Conservation (phyloP, 2,113 vertebrate species). For the Chaetorhynchus papuensis region DNA sequence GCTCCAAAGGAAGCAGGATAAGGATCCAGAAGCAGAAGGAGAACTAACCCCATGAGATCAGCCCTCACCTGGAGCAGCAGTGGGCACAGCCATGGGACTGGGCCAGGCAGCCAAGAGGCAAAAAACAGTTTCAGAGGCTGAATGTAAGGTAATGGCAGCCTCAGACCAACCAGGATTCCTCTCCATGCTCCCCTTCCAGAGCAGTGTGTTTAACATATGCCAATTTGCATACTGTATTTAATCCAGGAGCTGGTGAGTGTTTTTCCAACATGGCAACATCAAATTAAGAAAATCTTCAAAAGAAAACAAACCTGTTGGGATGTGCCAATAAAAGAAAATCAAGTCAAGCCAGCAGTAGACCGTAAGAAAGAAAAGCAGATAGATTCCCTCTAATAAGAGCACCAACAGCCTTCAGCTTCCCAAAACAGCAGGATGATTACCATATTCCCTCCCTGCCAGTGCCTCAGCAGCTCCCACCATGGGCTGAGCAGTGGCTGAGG, state of each 20-base stretch:
- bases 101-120: neutral
- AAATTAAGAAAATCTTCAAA: neutral
- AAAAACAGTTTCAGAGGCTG: neutral
- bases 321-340: neutral
- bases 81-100: accelerated
- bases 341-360: neutral
- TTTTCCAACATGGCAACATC: neutral
- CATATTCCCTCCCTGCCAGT: neutral
- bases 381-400: neutral
- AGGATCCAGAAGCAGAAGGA: neutral
- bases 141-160: neutral
- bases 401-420: neutral
- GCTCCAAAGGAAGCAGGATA: neutral
- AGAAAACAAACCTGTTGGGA: neutral
- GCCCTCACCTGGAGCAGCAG: neutral
- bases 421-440: neutral
- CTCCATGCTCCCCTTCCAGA: neutral
- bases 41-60: neutral
- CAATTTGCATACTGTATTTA: neutral
- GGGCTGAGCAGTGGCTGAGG: neutral
- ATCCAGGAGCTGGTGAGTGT: neutral
- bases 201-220: neutral
- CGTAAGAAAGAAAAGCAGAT: neutral
- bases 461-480: neutral
- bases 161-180: neutral